These are phyloP conservation scores for Oryctes rhinoceros DNA, from an alignment of 1,140 invertebrate species.

Conservation along the genomic window DNA sequence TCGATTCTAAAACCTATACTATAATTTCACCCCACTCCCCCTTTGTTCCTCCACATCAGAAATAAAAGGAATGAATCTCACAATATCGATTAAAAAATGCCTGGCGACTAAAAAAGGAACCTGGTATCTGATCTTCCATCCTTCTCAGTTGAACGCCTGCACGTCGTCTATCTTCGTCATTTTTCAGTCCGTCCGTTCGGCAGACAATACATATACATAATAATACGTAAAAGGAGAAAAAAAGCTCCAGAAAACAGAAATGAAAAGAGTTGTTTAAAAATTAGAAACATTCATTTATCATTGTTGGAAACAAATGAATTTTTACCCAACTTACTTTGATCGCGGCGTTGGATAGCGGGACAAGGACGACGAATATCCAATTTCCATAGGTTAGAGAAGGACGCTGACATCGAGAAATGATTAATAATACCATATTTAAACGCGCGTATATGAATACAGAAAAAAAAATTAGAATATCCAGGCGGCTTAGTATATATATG, in stretches of 20 bases:
- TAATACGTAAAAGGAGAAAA: not conserved
- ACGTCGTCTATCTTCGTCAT: not conserved
- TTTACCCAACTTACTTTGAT: constrained; percentile 50
- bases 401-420: not conserved
- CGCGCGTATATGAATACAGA: constrained; percentile 34
- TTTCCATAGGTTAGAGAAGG: not conserved
- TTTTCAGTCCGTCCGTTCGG: not conserved
- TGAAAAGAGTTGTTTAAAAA: constrained; percentile 46
- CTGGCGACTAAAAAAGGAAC: not conserved
- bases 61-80: not conserved
- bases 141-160: not conserved
- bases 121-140: not conserved
- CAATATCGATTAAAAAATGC: constrained; percentile 9
- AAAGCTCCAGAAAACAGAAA: constrained; percentile 13
- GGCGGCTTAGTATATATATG: not conserved
- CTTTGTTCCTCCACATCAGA: not conserved
- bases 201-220: constrained; percentile 14
- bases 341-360: constrained; percentile 50
- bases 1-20: not conserved
- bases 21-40: not conserved
- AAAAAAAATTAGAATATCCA: constrained; percentile 31
- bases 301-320: constrained; percentile 57
- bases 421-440: constrained; percentile 41
- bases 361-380: constrained; percentile 26
- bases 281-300: constrained; percentile 53